Base-by-base conservation (phyloP, 2,888 invertebrate genomes). In the Harmothoe impar region DNA sequence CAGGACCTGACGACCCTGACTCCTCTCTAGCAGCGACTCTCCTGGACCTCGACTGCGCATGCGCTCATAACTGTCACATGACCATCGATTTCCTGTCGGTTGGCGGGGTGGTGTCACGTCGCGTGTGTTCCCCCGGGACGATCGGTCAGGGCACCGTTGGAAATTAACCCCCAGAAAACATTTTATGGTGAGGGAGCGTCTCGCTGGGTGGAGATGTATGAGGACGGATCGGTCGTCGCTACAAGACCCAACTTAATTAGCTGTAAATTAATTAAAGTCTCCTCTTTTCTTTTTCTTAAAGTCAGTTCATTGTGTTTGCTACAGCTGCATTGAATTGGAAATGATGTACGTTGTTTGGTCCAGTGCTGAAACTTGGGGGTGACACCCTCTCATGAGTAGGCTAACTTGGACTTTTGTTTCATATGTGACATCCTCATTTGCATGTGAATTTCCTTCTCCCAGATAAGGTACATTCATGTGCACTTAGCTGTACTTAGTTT, bases 51-150 rank as follows among this genome's bases (percentile, higher is more conserved):
- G 31, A 72, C 25, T 72, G 25, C 72, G 72, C 72, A 29, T 72
- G 72, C 29, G 72, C 72, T 72, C 72, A 72, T 72, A 72, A 72
- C 72, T 72, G 72, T 72, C 72, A 72, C 72, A 25, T 72, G 72
- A 72, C 72, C 72, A 72, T 72, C 72, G 72, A 72, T 72, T 72
- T 72, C 72, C 72, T 72, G 72, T 72, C 72, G 25, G n/a, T 23
- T 72, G 25, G 72, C n/a, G 7, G 72, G 72, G 72, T 25, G 72
- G 72, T 72, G 72, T 72, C 72, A 15, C 72, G 72, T 72, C 72
- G 72, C 29, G 12, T 72, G 72, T 72, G 72, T 25, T 72, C 72
- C 72, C 72, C 17, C 3, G 29, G 72, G 72, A 72, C 72, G 29
- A 29, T 29, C 31, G 25, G 72, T 25, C 72, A 29, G 25, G 29